These are phyloP conservation scores for Prosapia bicincta DNA, from an alignment of 2,888 invertebrate genomes.

Conservation along the genomic window DNA sequence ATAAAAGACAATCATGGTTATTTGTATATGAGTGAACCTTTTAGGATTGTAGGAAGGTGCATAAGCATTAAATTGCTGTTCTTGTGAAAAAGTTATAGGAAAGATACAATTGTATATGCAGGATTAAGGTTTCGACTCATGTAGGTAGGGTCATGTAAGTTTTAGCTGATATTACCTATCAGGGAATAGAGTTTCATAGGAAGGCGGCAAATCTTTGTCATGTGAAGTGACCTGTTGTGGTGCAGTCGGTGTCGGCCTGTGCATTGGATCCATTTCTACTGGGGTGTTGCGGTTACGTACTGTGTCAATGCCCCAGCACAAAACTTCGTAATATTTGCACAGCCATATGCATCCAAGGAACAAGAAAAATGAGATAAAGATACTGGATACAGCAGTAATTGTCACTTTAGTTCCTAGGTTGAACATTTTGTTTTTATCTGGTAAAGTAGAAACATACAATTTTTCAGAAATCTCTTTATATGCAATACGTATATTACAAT, in stretches of 20 bases:
- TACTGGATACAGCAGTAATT: conserved; percentile 50
- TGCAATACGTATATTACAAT: no score
- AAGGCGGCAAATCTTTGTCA: conserved; percentile 55
- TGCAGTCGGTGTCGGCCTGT: conserved; percentile 42
- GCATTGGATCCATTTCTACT: conserved; percentile 18
- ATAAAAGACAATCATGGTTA: no score
- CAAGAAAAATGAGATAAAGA: conserved; percentile 49
- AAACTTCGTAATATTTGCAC: conserved; percentile 49
- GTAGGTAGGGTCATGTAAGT: not conserved
- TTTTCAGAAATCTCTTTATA: no score
- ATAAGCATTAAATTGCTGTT: no score
- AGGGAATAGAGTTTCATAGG: conserved; percentile 55
- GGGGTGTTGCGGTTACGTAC: conserved; percentile 36
- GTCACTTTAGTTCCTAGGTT: conserved; percentile 47
- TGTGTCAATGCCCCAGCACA: conserved; percentile 47
- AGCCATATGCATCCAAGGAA: conserved; percentile 51
- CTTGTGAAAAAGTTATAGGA: no score
- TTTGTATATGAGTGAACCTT: no score
- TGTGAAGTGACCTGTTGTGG: conserved; percentile 41
- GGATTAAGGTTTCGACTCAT: no score
- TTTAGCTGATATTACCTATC: conserved; percentile 34
- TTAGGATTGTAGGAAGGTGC: no score
- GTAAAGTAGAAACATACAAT: conserved; percentile 18
- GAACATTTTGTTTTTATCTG: conserved; percentile 34
- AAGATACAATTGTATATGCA: no score